A percentile compares a stretch with the other conserved stretches of the same genome.
These are phyloP conservation scores for Empidonax alnorum DNA, from an alignment of 2,113 vertebrate species.

Conservation along the genomic window DNA sequence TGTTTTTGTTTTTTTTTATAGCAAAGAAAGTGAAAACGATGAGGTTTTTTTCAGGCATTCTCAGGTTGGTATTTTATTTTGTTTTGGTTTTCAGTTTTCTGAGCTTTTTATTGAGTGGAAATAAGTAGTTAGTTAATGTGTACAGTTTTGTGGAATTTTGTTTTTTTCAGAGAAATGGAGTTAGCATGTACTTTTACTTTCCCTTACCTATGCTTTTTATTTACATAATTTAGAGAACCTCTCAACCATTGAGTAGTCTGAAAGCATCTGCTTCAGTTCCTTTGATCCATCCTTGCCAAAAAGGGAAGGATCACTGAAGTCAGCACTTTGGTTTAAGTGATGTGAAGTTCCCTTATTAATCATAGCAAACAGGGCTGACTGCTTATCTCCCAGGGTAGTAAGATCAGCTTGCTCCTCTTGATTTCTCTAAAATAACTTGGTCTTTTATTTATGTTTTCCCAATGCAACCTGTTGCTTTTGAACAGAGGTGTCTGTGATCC, in stretches of 20 bases:
- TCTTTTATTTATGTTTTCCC: constrained; percentile 13
- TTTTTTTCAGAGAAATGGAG: neutral
- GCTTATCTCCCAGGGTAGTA: neutral
- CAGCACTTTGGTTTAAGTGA: neutral
- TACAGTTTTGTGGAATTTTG: neutral
- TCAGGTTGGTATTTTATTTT: constrained; percentile 73
- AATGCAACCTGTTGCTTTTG: neutral
- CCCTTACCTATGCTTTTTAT: neutral
- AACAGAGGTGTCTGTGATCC: neutral
- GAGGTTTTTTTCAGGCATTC: constrained; percentile 30
- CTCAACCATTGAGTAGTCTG: neutral
- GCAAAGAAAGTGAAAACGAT: constrained; percentile 75
- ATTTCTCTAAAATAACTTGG: neutral
- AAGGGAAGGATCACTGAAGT: neutral
- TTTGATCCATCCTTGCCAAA: neutral
- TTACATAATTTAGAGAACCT: neutral
- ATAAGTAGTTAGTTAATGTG: neutral
- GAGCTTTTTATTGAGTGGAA: neutral
- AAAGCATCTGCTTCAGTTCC: neutral
- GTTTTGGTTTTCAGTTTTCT: neutral
- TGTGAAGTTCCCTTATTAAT: neutral
- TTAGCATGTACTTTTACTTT: neutral
- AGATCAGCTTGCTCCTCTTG: neutral
- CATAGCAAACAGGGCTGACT: neutral
- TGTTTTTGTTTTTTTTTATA: constrained; percentile 55